Base-by-base conservation (phyloP, 1,140 invertebrate genomes). In the Platyura marginata region DNA sequence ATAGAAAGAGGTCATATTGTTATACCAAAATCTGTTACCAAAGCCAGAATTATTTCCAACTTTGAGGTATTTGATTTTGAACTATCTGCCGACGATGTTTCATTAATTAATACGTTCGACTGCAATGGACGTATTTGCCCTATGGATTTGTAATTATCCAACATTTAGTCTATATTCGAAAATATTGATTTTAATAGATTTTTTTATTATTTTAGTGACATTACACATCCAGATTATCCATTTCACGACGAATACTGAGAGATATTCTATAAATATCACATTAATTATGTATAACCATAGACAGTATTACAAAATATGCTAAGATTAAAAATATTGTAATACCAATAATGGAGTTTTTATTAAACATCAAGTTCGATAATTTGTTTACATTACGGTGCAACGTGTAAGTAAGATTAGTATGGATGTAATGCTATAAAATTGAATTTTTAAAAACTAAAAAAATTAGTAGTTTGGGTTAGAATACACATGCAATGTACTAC, bases 51-150 rank as follows among this genome's bases (percentile, higher is more conserved):
- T 36, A 59, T 65, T 46, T 66, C 76, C 36, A 89, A 89, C 54
- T 67, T 81, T 49, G 54, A 79, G 42, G 67, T 84, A 35, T 81
- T 77, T 53, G 76, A 81, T 54, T 86, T 85, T 55, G 58, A 67
- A 42, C 55, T 86, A 42, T 61, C 66, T 3, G 46, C 60, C 9
- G 70, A 72, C 29, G 74, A 79, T 49, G 51, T 72, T 21, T 20
- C 20, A 3, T 10, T 18, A 16, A 40, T 40, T 11, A 23, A 23
- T 48, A 59, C 54, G 19, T 66, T 71, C 23, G 60, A 69, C 36
- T 60, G 64, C 46, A 68, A 68, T 46, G 59, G 61, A 19, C 59
- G 66, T 11, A 53, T 66, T 42, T 57, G 67, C 22, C 61, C 61
- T 16, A 45, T 64, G 41, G 42, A 49, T 10, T 57, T 53, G 66